Evolutionary conservation across 1,140 invertebrate species (phyloP), one percentile per base, ranked within the genome.

Genomic region (Achatina immaculata): DNA sequence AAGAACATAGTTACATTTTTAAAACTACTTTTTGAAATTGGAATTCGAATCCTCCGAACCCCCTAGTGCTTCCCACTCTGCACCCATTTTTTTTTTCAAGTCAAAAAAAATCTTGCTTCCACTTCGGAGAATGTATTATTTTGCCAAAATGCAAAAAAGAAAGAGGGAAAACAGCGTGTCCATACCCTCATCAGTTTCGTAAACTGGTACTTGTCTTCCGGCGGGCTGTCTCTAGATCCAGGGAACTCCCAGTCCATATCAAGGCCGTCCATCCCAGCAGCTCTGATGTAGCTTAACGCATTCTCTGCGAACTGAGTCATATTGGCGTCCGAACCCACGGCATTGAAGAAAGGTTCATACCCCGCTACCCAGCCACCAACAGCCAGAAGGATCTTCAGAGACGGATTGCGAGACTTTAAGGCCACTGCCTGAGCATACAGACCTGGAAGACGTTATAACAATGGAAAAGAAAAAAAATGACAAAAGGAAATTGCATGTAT

Each of bases 291-390:
- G 90, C 95, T 95, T 14, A 98, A 93, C 31, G 95, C 93, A 77
- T 86, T 84, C n/a, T 83, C 68, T 28, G 85, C 81, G 81, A 89
- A 90, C 28, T 71, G 55, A 0, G 68, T 48, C 34, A 87, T 80
- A 34, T 81, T 85, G 24, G 69, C 45, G 36, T 80, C 43, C 11
- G 80, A 83, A 28, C 68, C 58, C 4, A 89, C 75, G 86, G 89
- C 85, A 2, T 77, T 68, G 6, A 83, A 80, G 78, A 90, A 92
- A 83, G 96, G 93, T 19, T 94, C 94, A 0, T 96, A 97, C n/a
- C 96, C 97, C 90, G 98, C 96, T 88, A 97, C 98, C 97, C 97
- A 99, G 0, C 97, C 97, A 14, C 97, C 97, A 81, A 98, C 96
- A 6, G 97, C 97, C 79, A 98, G 92, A 91, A 98, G 92, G 0